Evolutionary conservation across 2,113 vertebrate genomes (phyloP).

Genomic region (Nesoenas mayeri): DNA sequence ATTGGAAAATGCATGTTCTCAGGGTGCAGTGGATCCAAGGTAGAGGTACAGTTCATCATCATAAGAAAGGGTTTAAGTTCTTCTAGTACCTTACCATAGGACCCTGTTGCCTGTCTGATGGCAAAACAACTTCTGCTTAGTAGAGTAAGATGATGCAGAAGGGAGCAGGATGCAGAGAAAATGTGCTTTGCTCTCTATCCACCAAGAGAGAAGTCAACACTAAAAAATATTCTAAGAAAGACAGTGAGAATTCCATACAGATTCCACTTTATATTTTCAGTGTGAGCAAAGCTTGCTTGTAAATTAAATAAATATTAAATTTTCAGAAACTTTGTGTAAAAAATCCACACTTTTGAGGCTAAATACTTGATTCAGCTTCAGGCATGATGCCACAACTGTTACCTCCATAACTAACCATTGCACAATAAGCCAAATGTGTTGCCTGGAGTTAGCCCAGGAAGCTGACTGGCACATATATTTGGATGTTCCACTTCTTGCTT

Average conservation of each 20-base stretch:
- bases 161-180: not conserved
- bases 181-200: not conserved
- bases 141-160: not conserved
- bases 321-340: not conserved
- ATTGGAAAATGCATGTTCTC: not conserved
- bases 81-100: not conserved
- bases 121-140: not conserved
- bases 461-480: not conserved
- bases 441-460: not conserved
- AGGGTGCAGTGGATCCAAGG: not conserved
- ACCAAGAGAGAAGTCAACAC: not conserved
- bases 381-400: not conserved
- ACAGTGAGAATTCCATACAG: not conserved
- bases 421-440: not conserved
- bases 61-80: not conserved
- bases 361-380: not conserved
- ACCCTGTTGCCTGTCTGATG: not conserved
- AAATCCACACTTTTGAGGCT: not conserved
- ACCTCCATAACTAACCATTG: not conserved
- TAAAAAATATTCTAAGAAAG: not conserved
- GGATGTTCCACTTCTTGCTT: not conserved
- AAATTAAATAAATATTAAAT: not conserved
- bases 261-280: not conserved
- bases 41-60: not conserved
- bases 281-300: not conserved